phyloP scores from a whole-genome alignment of 2,888 invertebrate genomes.

The Cosmopolites sordidus region DNA sequence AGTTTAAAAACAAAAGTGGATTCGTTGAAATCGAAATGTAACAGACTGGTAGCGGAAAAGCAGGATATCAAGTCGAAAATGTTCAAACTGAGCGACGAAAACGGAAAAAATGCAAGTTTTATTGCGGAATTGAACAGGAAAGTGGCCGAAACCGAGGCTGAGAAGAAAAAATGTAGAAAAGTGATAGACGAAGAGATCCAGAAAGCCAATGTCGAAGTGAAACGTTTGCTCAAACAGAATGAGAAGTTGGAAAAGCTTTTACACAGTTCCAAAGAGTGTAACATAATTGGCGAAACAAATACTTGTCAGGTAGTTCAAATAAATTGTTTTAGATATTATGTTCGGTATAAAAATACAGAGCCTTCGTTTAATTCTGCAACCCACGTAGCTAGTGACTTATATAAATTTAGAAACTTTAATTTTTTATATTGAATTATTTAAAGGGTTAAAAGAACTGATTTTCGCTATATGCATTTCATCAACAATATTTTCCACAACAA shows the following conservation, averaged over 20 bases:
- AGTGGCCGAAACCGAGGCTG: slow-evolving; percentile 52
- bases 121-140: slow-evolving; percentile 59
- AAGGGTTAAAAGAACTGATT: no score
- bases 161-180: slow-evolving; percentile 50
- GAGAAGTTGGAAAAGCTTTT: slow-evolving; percentile 8
- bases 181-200: slow-evolving; percentile 53
- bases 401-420: no score
- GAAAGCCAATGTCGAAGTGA: slow-evolving; percentile 50
- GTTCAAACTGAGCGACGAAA: slow-evolving; percentile 58
- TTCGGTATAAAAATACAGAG: no score
- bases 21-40: slow-evolving; percentile 63
- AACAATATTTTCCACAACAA: no score
- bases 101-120: slow-evolving; percentile 59
- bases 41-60: slow-evolving; percentile 64
- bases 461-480: no score
- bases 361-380: no score
- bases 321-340: no score
- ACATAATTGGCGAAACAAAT: background rate
- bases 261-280: background rate
- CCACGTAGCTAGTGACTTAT: no score
- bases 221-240: slow-evolving; percentile 41
- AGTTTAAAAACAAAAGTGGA: slow-evolving; percentile 61
- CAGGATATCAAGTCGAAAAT: slow-evolving; percentile 57
- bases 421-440: no score
- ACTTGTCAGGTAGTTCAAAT: background rate